Evolutionary conservation across 1,140 invertebrate species (phyloP).

Genomic region (Lepidurus couesii): DNA sequence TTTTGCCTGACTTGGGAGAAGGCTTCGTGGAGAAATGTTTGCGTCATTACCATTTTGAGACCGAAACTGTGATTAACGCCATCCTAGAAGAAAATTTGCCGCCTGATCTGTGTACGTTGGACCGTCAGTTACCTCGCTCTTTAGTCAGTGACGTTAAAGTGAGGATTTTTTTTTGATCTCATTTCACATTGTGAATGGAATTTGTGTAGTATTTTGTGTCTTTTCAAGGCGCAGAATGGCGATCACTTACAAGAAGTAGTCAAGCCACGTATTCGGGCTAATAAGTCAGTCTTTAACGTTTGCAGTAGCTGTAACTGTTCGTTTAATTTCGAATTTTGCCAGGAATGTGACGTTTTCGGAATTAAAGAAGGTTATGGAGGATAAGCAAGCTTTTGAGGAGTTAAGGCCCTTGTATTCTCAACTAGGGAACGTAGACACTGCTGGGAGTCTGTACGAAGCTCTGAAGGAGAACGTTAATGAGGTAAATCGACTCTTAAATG

Average conservation of each 20-base stretch:
- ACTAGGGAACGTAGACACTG: constrained; percentile 38
- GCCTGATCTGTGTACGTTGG: constrained; percentile 44
- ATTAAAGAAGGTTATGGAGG: constrained; percentile 60
- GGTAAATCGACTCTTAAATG: constrained; percentile 22
- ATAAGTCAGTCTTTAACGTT: background rate
- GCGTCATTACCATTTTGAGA: constrained; percentile 63
- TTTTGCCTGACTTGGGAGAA: constrained; percentile 71
- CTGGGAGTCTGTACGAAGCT: constrained; percentile 40
- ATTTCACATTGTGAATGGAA: background rate
- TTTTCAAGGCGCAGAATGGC: background rate
- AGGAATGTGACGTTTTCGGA: constrained; percentile 53
- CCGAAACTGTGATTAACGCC: constrained; percentile 68
- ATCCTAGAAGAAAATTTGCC: constrained; percentile 65
- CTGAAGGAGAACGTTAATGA: constrained; percentile 43
- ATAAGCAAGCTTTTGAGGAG: constrained; percentile 59
- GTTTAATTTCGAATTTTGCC: constrained; percentile 1
- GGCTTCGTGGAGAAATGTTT: constrained; percentile 64
- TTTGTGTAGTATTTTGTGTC: background rate
- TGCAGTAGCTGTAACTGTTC: background rate
- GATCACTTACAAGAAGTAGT: background rate
- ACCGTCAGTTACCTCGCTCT: background rate
- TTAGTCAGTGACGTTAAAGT: background rate
- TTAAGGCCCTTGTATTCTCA: constrained; percentile 45
- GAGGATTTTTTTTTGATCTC: background rate
- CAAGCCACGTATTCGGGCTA: background rate